Evolutionary conservation across 1,140 invertebrate species (phyloP).

Genomic region (Belonocnema kinseyi): DNA sequence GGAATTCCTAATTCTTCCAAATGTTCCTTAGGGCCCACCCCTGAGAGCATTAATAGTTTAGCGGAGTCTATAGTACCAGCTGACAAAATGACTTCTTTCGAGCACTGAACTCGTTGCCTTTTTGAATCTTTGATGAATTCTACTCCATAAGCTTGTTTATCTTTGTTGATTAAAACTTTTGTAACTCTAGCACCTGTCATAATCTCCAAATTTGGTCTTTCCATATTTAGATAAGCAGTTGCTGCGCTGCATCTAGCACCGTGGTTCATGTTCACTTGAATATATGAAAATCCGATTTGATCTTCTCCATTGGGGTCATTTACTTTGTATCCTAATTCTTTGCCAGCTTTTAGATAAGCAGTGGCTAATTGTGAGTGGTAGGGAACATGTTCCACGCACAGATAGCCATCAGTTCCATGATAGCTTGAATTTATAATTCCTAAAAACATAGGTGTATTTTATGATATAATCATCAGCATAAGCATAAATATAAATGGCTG

Average conservation of each 20-base stretch:
- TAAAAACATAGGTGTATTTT: slow-evolving; percentile 42
- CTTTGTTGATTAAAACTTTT: slow-evolving; percentile 77
- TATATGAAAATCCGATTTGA: slow-evolving; percentile 78
- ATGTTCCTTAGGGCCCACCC: slow-evolving; percentile 83
- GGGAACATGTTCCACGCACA: slow-evolving; percentile 70
- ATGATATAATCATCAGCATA: no score
- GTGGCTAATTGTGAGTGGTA: slow-evolving; percentile 69
- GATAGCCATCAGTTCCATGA: slow-evolving; percentile 72
- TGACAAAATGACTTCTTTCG: slow-evolving; percentile 82
- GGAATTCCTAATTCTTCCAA: slow-evolving; percentile 82
- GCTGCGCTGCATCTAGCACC: slow-evolving; percentile 81
- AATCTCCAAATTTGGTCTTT: slow-evolving; percentile 82
- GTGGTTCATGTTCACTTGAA: slow-evolving; percentile 81
- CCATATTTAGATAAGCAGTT: slow-evolving; percentile 78
- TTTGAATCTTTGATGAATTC: slow-evolving; percentile 77
- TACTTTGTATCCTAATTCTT: slow-evolving; percentile 74
- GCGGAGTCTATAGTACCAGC: slow-evolving; percentile 83
- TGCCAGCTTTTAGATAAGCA: slow-evolving; percentile 78
- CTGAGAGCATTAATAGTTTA: slow-evolving; percentile 84
- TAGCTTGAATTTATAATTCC: slow-evolving; percentile 69
- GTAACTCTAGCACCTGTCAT: slow-evolving; percentile 80
- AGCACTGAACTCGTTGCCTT: slow-evolving; percentile 70
- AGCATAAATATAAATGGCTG: no score
- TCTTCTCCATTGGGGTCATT: slow-evolving; percentile 77
- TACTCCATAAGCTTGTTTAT: slow-evolving; percentile 77